These are phyloP conservation scores for Muscina levida DNA, from an alignment of 2,888 invertebrate genomes.

Conservation along the genomic window DNA sequence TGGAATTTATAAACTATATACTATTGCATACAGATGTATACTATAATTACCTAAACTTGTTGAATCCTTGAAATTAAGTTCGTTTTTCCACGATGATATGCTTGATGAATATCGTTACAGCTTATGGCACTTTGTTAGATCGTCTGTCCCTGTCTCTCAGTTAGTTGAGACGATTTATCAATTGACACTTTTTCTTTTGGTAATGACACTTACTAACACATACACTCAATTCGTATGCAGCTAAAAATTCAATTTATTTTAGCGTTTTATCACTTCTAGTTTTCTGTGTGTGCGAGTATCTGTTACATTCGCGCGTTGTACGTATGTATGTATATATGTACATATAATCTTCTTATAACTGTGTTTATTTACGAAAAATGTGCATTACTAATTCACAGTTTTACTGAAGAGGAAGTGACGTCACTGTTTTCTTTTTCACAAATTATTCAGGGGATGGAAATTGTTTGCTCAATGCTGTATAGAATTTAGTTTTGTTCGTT, in stretches of 20 bases:
- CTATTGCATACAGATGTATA: no score
- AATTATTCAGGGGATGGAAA: slow-evolving; percentile 6
- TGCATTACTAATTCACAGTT: slow-evolving; percentile 60
- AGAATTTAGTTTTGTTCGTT: neutral
- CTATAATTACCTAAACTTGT: slow-evolving; percentile 72
- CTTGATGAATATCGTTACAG: slow-evolving; percentile 15
- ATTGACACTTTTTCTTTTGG: slow-evolving; percentile 29
- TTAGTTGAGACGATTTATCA: slow-evolving; percentile 31
- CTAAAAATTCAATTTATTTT: neutral
- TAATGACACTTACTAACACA: slow-evolving; percentile 19
- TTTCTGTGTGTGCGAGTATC: slow-evolving; percentile 3
- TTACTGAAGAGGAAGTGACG: slow-evolving; percentile 67
- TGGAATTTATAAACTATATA: no score
- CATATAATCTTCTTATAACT: slow-evolving; percentile 40
- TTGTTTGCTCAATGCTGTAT: slow-evolving; percentile 20
- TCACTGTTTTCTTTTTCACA: slow-evolving; percentile 50
- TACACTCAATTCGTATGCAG: slow-evolving; percentile 14
- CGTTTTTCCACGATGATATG: slow-evolving; percentile 6
- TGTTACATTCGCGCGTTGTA: slow-evolving; percentile 27
- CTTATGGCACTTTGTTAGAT: slow-evolving; percentile 53
- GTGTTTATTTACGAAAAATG: slow-evolving; percentile 33
- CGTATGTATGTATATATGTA: slow-evolving; percentile 49
- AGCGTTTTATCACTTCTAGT: slow-evolving; percentile 21
- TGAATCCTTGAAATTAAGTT: slow-evolving; percentile 73
- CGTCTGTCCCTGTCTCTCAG: slow-evolving; percentile 3